Conservation (phyloP, 1,140 invertebrate species). For the Monochamus saltuarius region DNA sequence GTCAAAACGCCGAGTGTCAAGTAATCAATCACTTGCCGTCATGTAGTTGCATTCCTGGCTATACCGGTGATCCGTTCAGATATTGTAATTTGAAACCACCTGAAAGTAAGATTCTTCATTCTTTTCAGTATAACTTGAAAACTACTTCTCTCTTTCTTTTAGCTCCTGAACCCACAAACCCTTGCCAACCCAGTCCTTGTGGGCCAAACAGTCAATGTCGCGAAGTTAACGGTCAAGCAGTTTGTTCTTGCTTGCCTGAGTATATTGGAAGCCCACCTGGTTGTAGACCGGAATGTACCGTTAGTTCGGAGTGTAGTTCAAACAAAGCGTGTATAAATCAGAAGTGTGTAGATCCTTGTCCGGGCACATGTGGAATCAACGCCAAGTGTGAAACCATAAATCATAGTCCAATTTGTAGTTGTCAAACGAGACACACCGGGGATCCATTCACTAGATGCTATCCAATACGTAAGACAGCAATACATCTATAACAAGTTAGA, state of each 20-base stretch:
- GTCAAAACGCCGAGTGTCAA: constrained; percentile 63
- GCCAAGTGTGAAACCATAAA: constrained; percentile 69
- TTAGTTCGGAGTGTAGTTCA: constrained; percentile 73
- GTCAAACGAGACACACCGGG: constrained; percentile 64
- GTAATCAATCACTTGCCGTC: constrained; percentile 62
- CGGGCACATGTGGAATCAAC: constrained; percentile 70
- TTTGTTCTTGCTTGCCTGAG: constrained; percentile 64
- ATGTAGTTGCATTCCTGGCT: constrained; percentile 61
- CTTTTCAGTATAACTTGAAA: constrained; percentile 1
- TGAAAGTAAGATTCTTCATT: constrained; percentile 40
- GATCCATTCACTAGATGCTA: constrained; percentile 70
- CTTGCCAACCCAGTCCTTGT: constrained; percentile 76
- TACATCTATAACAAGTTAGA: background rate
- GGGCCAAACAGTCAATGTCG: constrained; percentile 68
- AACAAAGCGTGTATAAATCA: constrained; percentile 69
- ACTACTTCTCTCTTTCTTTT: constrained; percentile 41
- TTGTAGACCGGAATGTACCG: constrained; percentile 75
- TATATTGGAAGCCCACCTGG: constrained; percentile 63
- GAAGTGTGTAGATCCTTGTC: constrained; percentile 76
- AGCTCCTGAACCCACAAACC: constrained; percentile 52
- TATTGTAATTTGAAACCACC: constrained; percentile 54
- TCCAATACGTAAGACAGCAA: constrained; percentile 51
- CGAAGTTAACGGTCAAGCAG: constrained; percentile 63
- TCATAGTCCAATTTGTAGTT: constrained; percentile 71
- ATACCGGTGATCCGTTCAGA: constrained; percentile 65